Conservation (phyloP, 2,113 vertebrate species). For the Neopipo cinnamomea region DNA sequence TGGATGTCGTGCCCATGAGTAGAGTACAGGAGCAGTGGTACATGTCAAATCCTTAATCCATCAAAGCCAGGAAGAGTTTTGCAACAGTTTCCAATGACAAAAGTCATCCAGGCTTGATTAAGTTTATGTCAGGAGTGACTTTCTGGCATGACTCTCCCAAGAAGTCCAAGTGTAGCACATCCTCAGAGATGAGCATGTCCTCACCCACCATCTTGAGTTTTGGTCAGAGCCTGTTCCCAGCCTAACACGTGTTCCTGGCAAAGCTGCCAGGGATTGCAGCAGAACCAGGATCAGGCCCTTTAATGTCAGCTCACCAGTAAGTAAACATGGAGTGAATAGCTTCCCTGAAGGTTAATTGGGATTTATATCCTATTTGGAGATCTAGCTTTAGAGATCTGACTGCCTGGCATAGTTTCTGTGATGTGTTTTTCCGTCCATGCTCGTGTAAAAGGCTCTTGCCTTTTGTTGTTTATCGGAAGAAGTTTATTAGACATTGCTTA, state of each 20-base stretch:
- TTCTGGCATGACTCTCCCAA: neutral
- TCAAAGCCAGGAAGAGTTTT: neutral
- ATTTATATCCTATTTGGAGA: constrained; percentile 11
- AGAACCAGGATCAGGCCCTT: neutral
- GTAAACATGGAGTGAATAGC: rapidly evolving
- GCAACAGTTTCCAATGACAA: neutral
- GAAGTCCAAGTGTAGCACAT: neutral
- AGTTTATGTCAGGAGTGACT: neutral
- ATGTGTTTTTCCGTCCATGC: neutral
- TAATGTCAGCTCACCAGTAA: neutral
- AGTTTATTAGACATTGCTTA: constrained; percentile 23
- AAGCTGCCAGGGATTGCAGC: neutral
- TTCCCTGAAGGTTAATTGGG: neutral
- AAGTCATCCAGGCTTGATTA: neutral
- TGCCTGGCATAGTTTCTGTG: neutral
- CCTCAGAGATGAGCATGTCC: neutral
- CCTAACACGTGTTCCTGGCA: neutral
- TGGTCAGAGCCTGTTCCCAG: rapidly evolving
- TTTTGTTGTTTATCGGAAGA: constrained; percentile 18
- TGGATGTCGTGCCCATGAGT: rapidly evolving
- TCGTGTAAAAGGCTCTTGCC: neutral
- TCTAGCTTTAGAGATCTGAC: neutral
- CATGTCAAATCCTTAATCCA: neutral
- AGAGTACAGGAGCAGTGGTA: neutral
- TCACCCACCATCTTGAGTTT: neutral